phyloP scores from a whole-genome alignment of 2,797 vertebrate species.

The Lepilemur ruficaudatus region DNA sequence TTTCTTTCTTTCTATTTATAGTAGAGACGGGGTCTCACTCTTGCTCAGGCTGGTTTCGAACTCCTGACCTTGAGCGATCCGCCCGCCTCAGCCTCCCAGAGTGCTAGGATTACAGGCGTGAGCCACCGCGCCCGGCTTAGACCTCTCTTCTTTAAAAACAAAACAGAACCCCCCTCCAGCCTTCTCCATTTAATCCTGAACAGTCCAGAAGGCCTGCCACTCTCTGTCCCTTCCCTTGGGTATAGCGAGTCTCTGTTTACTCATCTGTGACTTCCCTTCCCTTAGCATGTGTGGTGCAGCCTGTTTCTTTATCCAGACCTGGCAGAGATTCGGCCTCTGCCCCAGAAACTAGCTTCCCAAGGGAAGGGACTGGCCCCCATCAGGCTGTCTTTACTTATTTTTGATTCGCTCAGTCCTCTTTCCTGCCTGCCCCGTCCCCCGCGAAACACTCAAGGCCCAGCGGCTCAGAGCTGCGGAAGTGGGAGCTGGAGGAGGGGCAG shows the following conservation, averaged over 20 bases:
- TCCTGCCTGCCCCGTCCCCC: background rate
- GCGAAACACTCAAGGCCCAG: accelerated
- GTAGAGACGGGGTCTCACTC: too few relatives aligned
- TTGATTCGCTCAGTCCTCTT: background rate
- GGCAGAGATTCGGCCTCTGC: background rate
- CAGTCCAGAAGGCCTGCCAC: accelerated
- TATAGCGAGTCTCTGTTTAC: background rate
- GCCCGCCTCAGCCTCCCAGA: too few relatives aligned
- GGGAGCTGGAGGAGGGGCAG: background rate
- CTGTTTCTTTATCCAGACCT: background rate
- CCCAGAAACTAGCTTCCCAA: background rate
- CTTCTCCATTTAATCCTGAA: background rate
- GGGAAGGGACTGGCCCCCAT: background rate
- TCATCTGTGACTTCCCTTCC: background rate
- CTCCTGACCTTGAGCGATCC: too few relatives aligned
- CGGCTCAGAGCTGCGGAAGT: background rate
- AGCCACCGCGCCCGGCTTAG: too few relatives aligned
- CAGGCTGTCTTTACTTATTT: background rate
- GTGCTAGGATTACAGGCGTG: too few relatives aligned
- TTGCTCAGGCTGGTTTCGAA: too few relatives aligned
- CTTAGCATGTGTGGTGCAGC: too few relatives aligned
- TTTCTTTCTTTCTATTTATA: too few relatives aligned
- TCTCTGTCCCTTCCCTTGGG: background rate
- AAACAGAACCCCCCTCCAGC: background rate
- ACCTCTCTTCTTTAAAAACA: background rate